phyloP scores from a whole-genome alignment of 1,140 invertebrate genomes.

The Physella acuta region DNA sequence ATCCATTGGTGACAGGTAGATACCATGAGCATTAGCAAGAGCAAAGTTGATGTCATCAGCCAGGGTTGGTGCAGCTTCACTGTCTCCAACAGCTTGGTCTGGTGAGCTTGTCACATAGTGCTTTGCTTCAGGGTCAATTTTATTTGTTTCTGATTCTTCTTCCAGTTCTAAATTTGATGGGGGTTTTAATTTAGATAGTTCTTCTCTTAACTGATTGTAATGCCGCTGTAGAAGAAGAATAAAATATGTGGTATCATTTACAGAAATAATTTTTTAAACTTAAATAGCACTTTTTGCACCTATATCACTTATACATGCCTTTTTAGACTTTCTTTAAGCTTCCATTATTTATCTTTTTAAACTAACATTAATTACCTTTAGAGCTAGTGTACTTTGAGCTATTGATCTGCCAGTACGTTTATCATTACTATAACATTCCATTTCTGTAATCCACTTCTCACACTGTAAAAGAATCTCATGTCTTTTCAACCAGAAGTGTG shows the following conservation, averaged over 20 bases:
- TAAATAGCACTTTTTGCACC: neutral
- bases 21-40: neutral
- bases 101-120: conserved; percentile 37
- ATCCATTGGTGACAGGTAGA: neutral
- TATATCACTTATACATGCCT: neutral
- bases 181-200: conserved; percentile 76
- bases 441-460: conserved; percentile 85
- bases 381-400: conserved; percentile 74
- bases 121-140: conserved; percentile 41
- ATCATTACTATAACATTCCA: conserved; percentile 75
- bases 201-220: conserved; percentile 77
- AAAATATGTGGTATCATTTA: neutral
- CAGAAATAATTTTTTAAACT: neutral
- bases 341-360: too few species aligned
- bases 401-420: conserved; percentile 72
- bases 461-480: conserved; percentile 87
- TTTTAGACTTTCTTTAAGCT: neutral
- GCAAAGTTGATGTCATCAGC: neutral
- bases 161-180: conserved; percentile 67
- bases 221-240: conserved; percentile 66
- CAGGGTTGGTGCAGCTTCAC: neutral
- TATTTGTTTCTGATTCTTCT: conserved; percentile 29
- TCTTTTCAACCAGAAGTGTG: conserved; percentile 93
- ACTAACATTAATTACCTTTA: conserved; percentile 67
- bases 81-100: neutral